These are phyloP conservation scores for Cryptocephalus moraei DNA, from an alignment of 2,888 invertebrate species.

Conservation along the genomic window DNA sequence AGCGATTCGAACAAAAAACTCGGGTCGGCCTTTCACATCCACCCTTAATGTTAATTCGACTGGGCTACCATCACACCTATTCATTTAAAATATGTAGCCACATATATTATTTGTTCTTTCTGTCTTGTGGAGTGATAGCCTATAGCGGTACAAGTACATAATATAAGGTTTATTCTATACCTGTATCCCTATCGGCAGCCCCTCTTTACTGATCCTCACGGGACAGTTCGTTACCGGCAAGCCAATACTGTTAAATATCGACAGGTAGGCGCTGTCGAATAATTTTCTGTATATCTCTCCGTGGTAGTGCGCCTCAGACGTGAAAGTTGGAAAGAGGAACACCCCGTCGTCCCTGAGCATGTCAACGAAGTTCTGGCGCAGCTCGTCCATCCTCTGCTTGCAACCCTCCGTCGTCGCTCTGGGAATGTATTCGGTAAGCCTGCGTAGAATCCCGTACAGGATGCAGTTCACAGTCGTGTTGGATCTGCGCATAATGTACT, in stretches of 20 bases:
- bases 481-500: conserved; percentile 53
- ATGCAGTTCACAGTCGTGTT: conserved; percentile 57
- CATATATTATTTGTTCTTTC: no score
- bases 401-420: conserved; percentile 10
- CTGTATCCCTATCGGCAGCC: conserved; percentile 64
- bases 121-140: no score
- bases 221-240: conserved; percentile 80
- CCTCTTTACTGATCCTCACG: conserved; percentile 58
- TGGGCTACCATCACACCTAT: no score
- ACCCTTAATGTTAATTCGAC: no score
- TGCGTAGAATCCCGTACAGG: conserved; percentile 40
- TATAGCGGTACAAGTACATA: neutral
- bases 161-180: conserved; percentile 28
- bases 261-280: conserved; percentile 66
- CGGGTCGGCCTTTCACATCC: no score
- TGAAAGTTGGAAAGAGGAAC: conserved; percentile 58
- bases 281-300: conserved; percentile 55
- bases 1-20: no score
- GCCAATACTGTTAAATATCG: conserved; percentile 73
- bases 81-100: no score
- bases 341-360: conserved; percentile 58
- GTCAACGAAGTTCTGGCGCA: conserved; percentile 36
- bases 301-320: conserved; percentile 56
- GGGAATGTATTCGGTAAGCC: conserved; percentile 18
- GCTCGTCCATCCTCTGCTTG: conserved; percentile 7